Evolutionary conservation across 2,113 vertebrate genomes (phyloP), one percentile per base, ranked within the genome.

Genomic region (Maccullochella peelii): DNA sequence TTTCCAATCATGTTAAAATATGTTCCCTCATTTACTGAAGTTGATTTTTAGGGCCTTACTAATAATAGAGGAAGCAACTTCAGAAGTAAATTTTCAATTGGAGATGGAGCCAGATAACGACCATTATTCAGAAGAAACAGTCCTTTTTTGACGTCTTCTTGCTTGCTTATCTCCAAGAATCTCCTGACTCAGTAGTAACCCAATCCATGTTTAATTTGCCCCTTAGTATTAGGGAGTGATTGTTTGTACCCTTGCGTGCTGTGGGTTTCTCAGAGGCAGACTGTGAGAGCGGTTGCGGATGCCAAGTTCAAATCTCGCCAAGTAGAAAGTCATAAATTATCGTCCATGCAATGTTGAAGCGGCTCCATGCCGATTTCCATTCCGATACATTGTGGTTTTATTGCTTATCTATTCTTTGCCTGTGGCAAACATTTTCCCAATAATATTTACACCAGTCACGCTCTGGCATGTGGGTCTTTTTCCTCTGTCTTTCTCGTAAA

Each of bases 391-490:
- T 80, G 79, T 30, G 62, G 82, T 89, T 92, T 87, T 87, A 78
- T 79, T 86, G 89, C 90, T 88, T 92, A 92, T 92, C 84, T 92
- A 69, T 78, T 84, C 67, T 75, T 84, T 84, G 75, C 59, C 85
- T 57, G 21, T 83, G 79, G 84, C 80, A 86, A 90, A 87, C 79
- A 20, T 82, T 87, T 83, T 70, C 83, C 68, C 77, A 88, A 88
- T 83, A 88, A 92, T 88, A 84, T 92, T 84, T 88, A 84, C 63
- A 82, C 40, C 75, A 77, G 58, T 87, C 69, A 78, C 38, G 59
- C 44, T 90, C 66, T 81, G 77, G 47, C 23, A 21, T 79, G 71
- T 80, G 68, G 21, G 59, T 71, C 33, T 82, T 84, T 84, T 93
- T 83, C 82, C 52, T 71, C 44, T 27, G 16, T 88, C 74, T 42